These are phyloP conservation scores for Chaenogobius annularis DNA, from an alignment of 2,113 vertebrate genomes.

Conservation along the genomic window DNA sequence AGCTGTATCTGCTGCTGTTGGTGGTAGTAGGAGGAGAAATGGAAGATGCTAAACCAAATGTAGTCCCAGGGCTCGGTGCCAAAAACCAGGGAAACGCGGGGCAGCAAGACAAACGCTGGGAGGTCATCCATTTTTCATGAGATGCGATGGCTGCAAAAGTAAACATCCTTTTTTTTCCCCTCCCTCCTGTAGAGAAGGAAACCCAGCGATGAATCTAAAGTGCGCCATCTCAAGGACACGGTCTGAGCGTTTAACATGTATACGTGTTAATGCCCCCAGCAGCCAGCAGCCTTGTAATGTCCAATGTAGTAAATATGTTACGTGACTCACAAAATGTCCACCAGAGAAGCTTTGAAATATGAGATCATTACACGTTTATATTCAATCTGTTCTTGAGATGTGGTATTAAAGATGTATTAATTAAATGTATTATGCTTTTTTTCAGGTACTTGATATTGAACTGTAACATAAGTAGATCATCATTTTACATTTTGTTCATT, in stretches of 20 bases:
- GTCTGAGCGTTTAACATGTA: slow-evolving; percentile 20
- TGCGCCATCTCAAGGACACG: slow-evolving; percentile 48
- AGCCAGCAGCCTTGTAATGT: slow-evolving; percentile 2
- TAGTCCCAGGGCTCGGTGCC: slow-evolving; percentile 54
- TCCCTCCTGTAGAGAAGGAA: slow-evolving; percentile 19
- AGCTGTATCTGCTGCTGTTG: background rate
- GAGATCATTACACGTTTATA: slow-evolving; percentile 51
- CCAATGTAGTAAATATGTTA: slow-evolving; percentile 7
- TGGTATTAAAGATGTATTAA: background rate
- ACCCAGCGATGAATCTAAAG: slow-evolving; percentile 46
- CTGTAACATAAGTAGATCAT: too few relatives aligned
- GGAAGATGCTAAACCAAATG: slow-evolving; percentile 56
- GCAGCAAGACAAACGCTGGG: slow-evolving; percentile 59
- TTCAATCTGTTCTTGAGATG: slow-evolving; percentile 50
- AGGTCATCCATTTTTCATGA: slow-evolving; percentile 78
- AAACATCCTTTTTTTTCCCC: slow-evolving; percentile 65
- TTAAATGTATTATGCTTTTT: background rate
- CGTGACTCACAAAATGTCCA: slow-evolving; percentile 10
- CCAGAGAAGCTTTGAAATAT: slow-evolving; percentile 21
- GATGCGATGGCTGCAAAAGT: slow-evolving; percentile 66
- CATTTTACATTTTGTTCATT: too few relatives aligned
- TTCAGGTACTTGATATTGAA: background rate
- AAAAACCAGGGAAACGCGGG: slow-evolving; percentile 54
- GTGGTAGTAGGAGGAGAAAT: slow-evolving; percentile 1
- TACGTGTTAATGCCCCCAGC: slow-evolving; percentile 9